Evolutionary conservation across 1,140 invertebrate species (phyloP), one percentile per base, ranked within the genome.

Genomic region (Aphidius ervi): DNA sequence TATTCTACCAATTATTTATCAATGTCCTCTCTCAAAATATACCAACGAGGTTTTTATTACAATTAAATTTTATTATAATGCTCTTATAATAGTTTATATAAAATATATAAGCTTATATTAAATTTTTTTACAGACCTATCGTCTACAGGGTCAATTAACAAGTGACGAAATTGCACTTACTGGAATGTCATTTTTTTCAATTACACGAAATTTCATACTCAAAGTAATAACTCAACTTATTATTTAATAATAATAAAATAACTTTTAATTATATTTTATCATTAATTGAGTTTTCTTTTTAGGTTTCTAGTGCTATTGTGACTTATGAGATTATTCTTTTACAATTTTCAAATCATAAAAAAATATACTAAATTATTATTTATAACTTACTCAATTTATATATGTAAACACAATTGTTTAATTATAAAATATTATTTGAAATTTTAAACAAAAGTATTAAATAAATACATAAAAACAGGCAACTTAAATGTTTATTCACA

Each of bases 131-230:
- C 61, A 88, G 86, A 79, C 85, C 0, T 81, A 85, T 57, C 79
- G 86, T 63, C 81, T 87, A 48, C 77, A 85, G 5, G 76, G 81
- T 54, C 85, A 86, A 74, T 79, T 86, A 1, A 76, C 79, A 5
- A 78, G 80, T 49, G 85, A 87, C 67, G 76, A 82, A 1, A 76
- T 87, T 43, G 82, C 82, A 6, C 63, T 88, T 7, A 83, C 85
- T 1, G 86, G 86, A 56, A 75, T 83, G 63, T 82, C 84, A 63
- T 87, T 87, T 65, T 88, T 87, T 70, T 79, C 81, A 1, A 80
- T 87, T 0, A 87, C 84, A 7, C 78, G 85, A 56, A 83, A 82
- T 50, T 81, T 87, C 39, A 79, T 89, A 63, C 77, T 89, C 46
- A 82, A 84, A 69, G 87, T 88, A 79, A 74, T 16, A 0, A 16